These are phyloP conservation scores for Drosophila ezoana DNA, from an alignment of 2,888 invertebrate species.

Conservation along the genomic window DNA sequence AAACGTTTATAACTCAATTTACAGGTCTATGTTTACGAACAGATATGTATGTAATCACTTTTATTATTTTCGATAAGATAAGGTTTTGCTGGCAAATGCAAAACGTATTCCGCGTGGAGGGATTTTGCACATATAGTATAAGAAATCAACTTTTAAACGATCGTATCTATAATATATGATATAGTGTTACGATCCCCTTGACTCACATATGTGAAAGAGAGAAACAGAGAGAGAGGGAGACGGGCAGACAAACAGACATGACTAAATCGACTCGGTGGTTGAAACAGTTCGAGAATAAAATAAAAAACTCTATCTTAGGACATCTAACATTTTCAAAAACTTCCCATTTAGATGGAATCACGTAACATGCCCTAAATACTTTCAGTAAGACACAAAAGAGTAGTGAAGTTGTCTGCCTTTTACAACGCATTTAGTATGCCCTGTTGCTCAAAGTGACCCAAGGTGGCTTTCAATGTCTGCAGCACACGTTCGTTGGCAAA, in stretches of 20 bases:
- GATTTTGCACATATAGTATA: too few species aligned
- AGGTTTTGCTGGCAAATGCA: background rate
- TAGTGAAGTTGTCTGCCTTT: background rate
- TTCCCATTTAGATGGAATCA: background rate
- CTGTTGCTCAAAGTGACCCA: constrained; percentile 72
- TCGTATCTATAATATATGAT: too few species aligned
- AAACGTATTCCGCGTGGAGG: too few species aligned
- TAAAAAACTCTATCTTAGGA: background rate
- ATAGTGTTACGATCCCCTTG: too few species aligned
- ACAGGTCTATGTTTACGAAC: constrained; percentile 1
- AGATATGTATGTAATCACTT: background rate
- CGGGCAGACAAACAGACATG: too few species aligned
- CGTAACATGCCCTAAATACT: constrained; percentile 1
- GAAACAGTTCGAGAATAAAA: too few species aligned
- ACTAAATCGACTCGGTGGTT: too few species aligned
- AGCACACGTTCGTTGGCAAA: constrained; percentile 69
- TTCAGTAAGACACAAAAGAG: background rate
- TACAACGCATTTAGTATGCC: constrained; percentile 63
- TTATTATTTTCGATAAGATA: background rate
- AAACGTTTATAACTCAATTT: constrained; percentile 9
- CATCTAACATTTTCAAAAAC: background rate
- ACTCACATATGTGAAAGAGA: too few species aligned
- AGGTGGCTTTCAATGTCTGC: constrained; percentile 61
- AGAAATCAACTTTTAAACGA: too few species aligned
- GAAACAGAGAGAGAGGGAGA: too few species aligned